Base-by-base conservation (phyloP, 2,888 invertebrate genomes). In the Heliconius aoede region DNA sequence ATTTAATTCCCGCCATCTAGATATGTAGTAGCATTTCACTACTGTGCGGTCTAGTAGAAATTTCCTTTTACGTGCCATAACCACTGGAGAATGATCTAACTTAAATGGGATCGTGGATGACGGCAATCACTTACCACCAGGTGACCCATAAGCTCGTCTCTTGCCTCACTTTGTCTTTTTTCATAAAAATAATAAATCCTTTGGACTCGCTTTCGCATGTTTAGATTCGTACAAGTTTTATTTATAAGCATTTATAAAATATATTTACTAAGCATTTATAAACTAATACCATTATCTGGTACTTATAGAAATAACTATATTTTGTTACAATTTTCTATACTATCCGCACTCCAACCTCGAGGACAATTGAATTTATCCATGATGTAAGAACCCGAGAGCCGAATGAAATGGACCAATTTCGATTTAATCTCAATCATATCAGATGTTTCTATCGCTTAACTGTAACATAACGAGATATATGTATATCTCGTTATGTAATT, bases 341-440 rank as follows among this genome's bases (percentile, higher is more conserved):
- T 74, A 74, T 40, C 60, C 28, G 24, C 61, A 62, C 51, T 51
- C 28, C 73, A 61, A 28, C 58, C 67, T 61, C 61, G 72, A 74
- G 72, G 62, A 72, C 76, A 76, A 76, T 78, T 74, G 76, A 65
- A 79, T 79, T 77, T 76, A 79, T 76, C 77, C 76, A 78, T 72
- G 78, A 73, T 36, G 68, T 74, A 69, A 73, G 68, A 77, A 71
- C 61, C 58, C 46, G 60, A 65, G 74, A 51, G 76, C 75, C 77
- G 77, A 78, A 71, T 76, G 77, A 78, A 80, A 80, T 75, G 68
- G 36, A 72, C 55, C 76, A 80, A 81, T 78, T 72, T 67, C 73
- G 77, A 79, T 80, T 76, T 61, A 80, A 80, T 73, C 75, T 30
- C 68, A 64, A 76, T 77, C 76, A 72, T 64, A 78, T 76, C 79